Evolutionary conservation across 2,888 invertebrate genomes (phyloP), one percentile per base, ranked within the genome.

Genomic region (Agrotis ipsilon): DNA sequence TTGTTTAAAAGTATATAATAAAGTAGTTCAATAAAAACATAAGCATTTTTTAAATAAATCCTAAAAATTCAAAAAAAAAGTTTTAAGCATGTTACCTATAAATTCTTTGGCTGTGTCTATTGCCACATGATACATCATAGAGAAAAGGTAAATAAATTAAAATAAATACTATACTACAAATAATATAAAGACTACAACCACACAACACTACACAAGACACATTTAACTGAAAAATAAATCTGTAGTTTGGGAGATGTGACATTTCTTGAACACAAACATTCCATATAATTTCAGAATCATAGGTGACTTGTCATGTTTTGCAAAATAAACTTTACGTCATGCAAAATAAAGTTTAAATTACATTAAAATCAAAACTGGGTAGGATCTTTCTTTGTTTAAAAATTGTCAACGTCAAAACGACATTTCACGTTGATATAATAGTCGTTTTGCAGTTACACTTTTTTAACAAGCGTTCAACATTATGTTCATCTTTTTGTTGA

Each of bases 191-290:
- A 21, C 21, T 7, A 55, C 46, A 51, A 49, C n/a, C 21, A 64
- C 19, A 14, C 13, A 21, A 83, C 75, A 75, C 78, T 68, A 74
- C 62, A 76, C 84, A 72, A 48, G 1, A 67, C 46, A 80, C 57
- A 70, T 61, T 51, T 82, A 74, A 82, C 68, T 79, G 3, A 66
- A 66, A 48, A 14, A 39, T 39, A 39, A 55, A 57, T 70, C 68
- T 68, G 67, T 72, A 70, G 51, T 1, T 19, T 84, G 63, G 32
- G 63, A 24, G 68, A 62, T 11, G 72, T 61, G 68, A 68, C 66
- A 68, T 59, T 45, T 55, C 6, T 32, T 18, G 1, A 45, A 4
- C 1, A 45, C 16, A 16, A 16, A 16, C 18, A 24, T 54, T 54
- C 18, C 18, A 18, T 18, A 24, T 3, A 52, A 24, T 18, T 52